Evolutionary conservation across 2,797 vertebrate species (phyloP), one percentile per base, ranked within the genome.

Genomic region (Phalloptychus januarius): DNA sequence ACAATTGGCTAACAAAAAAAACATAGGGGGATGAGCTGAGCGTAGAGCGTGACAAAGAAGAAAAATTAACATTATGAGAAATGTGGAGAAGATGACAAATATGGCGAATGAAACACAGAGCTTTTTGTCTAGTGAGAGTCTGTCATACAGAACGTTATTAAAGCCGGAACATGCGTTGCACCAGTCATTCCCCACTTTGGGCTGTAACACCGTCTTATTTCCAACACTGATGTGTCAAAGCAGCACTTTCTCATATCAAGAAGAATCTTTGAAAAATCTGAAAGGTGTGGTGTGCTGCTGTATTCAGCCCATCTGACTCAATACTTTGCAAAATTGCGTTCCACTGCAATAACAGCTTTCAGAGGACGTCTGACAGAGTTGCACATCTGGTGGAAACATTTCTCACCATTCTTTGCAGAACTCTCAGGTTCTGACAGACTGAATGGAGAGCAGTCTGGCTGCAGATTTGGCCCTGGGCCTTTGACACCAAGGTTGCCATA

Each of bases 41-140:
- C 79, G 80, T 75, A 80, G 10, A 82, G 72, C 52, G 54, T 73
- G 75, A 58, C 10, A 54, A 54, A 52, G 33, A 65, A 79, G 54
- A 71, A 77, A 40, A 73, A 31, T 33, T 15, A 74, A 72, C n/a
- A 74, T 72, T 25, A 50, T 5, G 20, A 73, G 16, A 71, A 71
- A n/a, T 36, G 72, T 80, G 69, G 79, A 36, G 67, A 80, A 78
- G 83, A 88, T 65, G 75, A 82, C 75, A 79, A 63, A 76, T 31
- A 80, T 40, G 65, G 85, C 52, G 72, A 77, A 86, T 74, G 31
- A 83, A 85, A 85, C 83, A 79, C 50, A 11, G 65, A 28, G 52
- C 42, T 76, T 86, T 72, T 79, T 79, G 31, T 79, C 38, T 76
- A 79, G 52, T 52, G 45, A 36, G 61, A 80, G 50, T 45, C 48